A percentile compares a stretch with the other conserved stretches of the same genome.
phyloP scores from a whole-genome alignment of 2,888 invertebrate species.

The Ditylenchus weischeri region DNA sequence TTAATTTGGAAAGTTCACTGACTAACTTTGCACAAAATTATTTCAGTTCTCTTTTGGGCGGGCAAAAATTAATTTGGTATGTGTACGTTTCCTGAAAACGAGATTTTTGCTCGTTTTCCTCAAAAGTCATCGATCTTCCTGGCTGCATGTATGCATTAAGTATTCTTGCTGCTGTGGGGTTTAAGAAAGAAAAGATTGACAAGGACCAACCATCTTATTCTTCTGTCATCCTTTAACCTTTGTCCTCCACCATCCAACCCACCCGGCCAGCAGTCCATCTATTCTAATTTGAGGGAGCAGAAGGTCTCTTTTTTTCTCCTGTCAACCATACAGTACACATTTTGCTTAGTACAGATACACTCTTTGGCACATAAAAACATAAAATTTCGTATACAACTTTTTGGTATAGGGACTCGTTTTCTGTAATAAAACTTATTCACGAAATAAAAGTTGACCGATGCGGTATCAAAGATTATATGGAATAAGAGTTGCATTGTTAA shows the following conservation, averaged over 20 bases:
- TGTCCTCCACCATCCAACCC: background rate
- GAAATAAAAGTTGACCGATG: too few relatives aligned
- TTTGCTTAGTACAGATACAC: too few relatives aligned
- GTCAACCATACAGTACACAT: too few relatives aligned
- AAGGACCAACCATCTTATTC: background rate
- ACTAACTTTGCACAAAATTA: background rate
- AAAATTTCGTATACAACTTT: too few relatives aligned
- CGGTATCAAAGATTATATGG: too few relatives aligned
- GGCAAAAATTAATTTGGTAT: background rate
- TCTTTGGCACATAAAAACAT: too few relatives aligned
- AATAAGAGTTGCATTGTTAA: too few relatives aligned
- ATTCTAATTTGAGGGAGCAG: constrained; percentile 1
- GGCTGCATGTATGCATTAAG: constrained; percentile 4
- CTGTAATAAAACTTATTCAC: too few relatives aligned
- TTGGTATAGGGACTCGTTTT: too few relatives aligned
- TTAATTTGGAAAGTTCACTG: too few relatives aligned
- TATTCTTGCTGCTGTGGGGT: background rate
- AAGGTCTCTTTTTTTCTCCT: too few relatives aligned
- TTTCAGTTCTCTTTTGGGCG: background rate
- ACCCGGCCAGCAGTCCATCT: constrained; percentile 1
- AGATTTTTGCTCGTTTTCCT: background rate
- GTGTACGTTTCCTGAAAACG: constrained; percentile 1
- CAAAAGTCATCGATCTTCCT: constrained; percentile 8
- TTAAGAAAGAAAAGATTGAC: constrained; percentile 7
- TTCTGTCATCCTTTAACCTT: constrained; percentile 2